A percentile compares a stretch with the other conserved stretches of the same genome.
Conservation (phyloP, 2,113 vertebrate species). For the Urocitellus parryii region DNA sequence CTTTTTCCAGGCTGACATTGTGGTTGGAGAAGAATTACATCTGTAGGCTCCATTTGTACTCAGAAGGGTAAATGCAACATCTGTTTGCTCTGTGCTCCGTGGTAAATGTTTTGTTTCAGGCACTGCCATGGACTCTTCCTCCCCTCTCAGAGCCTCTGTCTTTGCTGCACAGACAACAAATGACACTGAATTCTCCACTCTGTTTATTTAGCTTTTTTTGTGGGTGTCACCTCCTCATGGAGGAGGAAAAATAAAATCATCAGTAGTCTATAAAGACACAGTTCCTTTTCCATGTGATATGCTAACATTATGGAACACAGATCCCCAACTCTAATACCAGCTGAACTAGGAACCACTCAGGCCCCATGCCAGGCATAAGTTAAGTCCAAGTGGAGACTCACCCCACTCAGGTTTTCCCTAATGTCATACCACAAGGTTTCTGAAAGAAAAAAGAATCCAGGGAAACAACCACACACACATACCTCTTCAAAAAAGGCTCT, state of each 20-base stretch:
- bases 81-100: no score
- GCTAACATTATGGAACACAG: conserved; percentile 50
- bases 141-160: no score
- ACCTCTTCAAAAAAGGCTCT: neutral
- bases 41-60: conserved; percentile 74
- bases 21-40: conserved; percentile 74
- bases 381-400: conserved; percentile 24
- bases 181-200: no score
- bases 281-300: no score
- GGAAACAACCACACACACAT: neutral
- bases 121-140: no score
- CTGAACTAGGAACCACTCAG: conserved; percentile 48
- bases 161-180: no score
- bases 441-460: neutral
- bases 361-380: neutral
- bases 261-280: no score
- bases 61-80: conserved; percentile 75
- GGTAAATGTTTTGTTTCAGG: no score
- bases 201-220: no score
- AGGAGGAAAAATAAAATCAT: no score
- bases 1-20: no score
- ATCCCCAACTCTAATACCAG: conserved; percentile 22
- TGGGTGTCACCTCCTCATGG: no score
- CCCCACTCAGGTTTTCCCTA: neutral
- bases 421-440: neutral